Percentiles rank a stretch among this genome's conserved stretches.
Evolutionary conservation across 2,797 vertebrate genomes (phyloP).

Genomic region (Falco naumanni): DNA sequence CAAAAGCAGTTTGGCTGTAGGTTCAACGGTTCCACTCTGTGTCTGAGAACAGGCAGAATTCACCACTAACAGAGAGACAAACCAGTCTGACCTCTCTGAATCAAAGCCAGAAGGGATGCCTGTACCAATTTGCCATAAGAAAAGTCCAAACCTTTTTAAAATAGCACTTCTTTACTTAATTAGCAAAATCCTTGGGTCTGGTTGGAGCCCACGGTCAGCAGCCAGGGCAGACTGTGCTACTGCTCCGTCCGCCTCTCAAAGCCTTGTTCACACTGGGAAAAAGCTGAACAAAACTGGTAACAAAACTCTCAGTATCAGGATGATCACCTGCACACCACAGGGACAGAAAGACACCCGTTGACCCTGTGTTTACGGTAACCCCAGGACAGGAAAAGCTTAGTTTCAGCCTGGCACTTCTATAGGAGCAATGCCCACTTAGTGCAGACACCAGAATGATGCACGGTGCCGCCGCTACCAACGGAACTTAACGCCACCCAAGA

Average conservation of each 20-base stretch:
- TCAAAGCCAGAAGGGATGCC: fast-evolving
- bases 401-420: constrained; percentile 38
- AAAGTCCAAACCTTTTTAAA: neutral
- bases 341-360: neutral
- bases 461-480: neutral
- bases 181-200: neutral
- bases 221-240: fast-evolving
- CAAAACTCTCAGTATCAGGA: neutral
- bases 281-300: neutral
- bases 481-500: neutral
- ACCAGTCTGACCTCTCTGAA: neutral
- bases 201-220: fast-evolving
- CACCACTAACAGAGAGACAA: no score
- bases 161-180: neutral
- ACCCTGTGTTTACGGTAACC: constrained; percentile 32
- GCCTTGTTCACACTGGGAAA: neutral
- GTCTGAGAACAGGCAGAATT: neutral
- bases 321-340: neutral
- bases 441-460: neutral
- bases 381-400: constrained; percentile 24
- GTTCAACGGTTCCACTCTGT: fast-evolving
- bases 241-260: neutral
- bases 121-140: fast-evolving
- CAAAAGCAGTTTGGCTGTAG: neutral
- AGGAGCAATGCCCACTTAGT: neutral